These are phyloP conservation scores for Caiman crocodilus DNA, from an alignment of 2,797 vertebrate genomes.

Conservation along the genomic window DNA sequence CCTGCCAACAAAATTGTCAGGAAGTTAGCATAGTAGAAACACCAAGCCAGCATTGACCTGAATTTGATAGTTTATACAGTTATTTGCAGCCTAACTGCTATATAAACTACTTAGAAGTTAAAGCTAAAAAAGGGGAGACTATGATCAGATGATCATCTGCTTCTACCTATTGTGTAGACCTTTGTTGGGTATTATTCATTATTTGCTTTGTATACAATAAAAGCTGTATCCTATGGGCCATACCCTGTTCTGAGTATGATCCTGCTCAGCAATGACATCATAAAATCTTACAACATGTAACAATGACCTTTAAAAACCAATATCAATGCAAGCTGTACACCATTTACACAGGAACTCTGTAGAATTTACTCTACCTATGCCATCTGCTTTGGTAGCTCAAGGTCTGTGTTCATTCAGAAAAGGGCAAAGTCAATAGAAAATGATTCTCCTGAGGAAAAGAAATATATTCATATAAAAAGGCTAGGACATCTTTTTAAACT, in stretches of 20 bases:
- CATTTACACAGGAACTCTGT: conserved; percentile 79
- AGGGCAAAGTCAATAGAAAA: conserved; percentile 73
- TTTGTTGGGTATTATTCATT: background rate
- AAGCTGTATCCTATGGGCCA: background rate
- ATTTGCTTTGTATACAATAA: background rate
- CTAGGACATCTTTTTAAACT: conserved; percentile 1
- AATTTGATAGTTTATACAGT: background rate
- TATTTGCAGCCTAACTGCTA: background rate
- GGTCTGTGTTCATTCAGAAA: conserved; percentile 64
- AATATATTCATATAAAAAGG: conserved; percentile 48
- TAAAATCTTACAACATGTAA: conserved; percentile 62
- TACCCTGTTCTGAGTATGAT: background rate
- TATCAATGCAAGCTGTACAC: conserved; percentile 67
- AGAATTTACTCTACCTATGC: conserved; percentile 77
- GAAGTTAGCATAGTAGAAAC: background rate
- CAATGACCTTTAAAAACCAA: conserved; percentile 77
- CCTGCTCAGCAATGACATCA: conserved; percentile 48
- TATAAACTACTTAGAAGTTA: background rate
- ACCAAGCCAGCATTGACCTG: background rate
- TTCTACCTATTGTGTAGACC: background rate
- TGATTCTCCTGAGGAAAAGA: conserved; percentile 34
- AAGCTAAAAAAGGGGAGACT: background rate
- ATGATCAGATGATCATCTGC: background rate
- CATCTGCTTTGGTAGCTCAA: conserved; percentile 74
- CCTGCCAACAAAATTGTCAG: background rate